These are phyloP conservation scores for Cotesia vestalis DNA, from an alignment of 1,140 invertebrate genomes.

Conservation along the genomic window DNA sequence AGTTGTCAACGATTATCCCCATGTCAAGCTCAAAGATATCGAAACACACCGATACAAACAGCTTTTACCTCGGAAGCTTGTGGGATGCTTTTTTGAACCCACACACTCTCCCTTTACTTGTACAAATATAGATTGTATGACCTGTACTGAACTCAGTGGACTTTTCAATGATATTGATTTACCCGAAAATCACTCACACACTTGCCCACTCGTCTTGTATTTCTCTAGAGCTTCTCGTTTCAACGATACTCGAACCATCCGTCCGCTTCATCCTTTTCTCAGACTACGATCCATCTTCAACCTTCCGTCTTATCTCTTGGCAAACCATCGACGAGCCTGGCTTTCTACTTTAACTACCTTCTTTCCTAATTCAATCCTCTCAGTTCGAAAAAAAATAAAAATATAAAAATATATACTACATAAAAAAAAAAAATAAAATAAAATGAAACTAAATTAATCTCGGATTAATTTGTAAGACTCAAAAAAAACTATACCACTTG, in stretches of 20 bases:
- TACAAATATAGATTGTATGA: slow-evolving; percentile 28
- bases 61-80: background rate
- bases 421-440: background rate
- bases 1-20: slow-evolving; percentile 22
- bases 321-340: slow-evolving; percentile 24
- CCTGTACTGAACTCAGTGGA: slow-evolving; percentile 40
- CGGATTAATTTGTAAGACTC: background rate
- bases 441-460: background rate
- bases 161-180: slow-evolving; percentile 52
- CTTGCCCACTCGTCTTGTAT: slow-evolving; percentile 6
- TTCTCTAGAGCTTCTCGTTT: slow-evolving; percentile 17
- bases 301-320: slow-evolving; percentile 25
- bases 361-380: slow-evolving; percentile 32
- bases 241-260: slow-evolving; percentile 24
- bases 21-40: slow-evolving; percentile 1
- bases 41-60: too few species aligned
- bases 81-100: background rate
- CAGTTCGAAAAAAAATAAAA: slow-evolving; percentile 14
- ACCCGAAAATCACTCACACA: slow-evolving; percentile 1
- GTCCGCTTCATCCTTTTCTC: slow-evolving; percentile 21
- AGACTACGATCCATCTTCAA: slow-evolving; percentile 22
- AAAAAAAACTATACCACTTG: too few species aligned
- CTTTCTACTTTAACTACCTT: slow-evolving; percentile 32
- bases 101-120: background rate
- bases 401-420: background rate